Percentiles rank a stretch among this genome's conserved stretches.
Conservation (phyloP, 2,888 invertebrate species). For the Furcula furcula region DNA sequence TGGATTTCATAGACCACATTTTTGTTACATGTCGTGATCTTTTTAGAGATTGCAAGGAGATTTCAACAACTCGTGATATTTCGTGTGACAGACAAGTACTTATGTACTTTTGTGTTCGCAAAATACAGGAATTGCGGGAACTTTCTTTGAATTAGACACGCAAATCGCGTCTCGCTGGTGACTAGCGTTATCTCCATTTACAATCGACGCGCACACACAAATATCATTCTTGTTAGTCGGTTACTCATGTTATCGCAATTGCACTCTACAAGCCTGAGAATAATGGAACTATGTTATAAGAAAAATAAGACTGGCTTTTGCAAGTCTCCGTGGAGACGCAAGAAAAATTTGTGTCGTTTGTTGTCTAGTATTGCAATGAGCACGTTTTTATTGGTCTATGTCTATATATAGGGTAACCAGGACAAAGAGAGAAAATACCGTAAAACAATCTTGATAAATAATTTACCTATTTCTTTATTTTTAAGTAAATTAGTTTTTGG, state of each 20-base stretch:
- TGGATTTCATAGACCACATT: slow-evolving; percentile 12
- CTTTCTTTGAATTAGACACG: slow-evolving; percentile 46
- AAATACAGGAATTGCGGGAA: slow-evolving; percentile 36
- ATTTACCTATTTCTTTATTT: too few species aligned
- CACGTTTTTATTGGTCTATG: too few species aligned
- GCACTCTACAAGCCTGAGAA: neutral
- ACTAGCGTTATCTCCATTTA: slow-evolving; percentile 33
- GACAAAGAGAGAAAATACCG: too few species aligned
- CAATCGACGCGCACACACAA: slow-evolving; percentile 29
- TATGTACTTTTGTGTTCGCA: slow-evolving; percentile 24
- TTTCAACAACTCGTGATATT: slow-evolving; percentile 28
- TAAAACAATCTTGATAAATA: too few species aligned
- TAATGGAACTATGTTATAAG: neutral
- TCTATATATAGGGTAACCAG: too few species aligned
- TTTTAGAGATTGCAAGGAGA: slow-evolving; percentile 24
- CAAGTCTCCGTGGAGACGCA: too few species aligned
- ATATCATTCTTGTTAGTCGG: slow-evolving; percentile 23
- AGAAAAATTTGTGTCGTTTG: too few species aligned
- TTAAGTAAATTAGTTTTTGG: too few species aligned
- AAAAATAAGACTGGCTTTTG: neutral
- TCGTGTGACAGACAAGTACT: slow-evolving; percentile 29
- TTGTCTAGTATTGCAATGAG: too few species aligned
- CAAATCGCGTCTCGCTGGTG: slow-evolving; percentile 34
- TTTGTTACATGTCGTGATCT: slow-evolving; percentile 32
- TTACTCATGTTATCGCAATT: slow-evolving; percentile 18